These are phyloP conservation scores for Hedychridium roseum DNA, from an alignment of 2,888 invertebrate genomes.

Conservation along the genomic window DNA sequence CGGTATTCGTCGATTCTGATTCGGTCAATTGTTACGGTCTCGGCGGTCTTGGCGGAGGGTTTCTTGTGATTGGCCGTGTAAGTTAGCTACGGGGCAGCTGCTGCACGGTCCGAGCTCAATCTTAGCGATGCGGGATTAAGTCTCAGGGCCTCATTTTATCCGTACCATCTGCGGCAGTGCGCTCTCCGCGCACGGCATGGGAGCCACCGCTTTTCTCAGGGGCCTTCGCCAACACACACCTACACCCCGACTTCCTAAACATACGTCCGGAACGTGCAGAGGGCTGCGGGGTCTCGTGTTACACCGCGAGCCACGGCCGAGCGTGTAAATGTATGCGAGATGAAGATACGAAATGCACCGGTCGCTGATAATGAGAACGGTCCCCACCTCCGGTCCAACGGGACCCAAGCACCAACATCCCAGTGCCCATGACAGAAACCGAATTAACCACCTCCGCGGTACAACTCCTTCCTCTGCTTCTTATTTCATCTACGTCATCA, in stretches of 20 bases:
- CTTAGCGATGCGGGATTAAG: slow-evolving; percentile 18
- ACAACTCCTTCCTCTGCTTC: neutral
- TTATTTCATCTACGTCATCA: no score
- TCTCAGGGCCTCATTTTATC: slow-evolving; percentile 16
- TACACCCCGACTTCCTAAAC: neutral
- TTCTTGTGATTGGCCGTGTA: neutral
- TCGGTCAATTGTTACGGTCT: no score
- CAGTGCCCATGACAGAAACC: no score
- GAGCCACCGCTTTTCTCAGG: slow-evolving; percentile 10
- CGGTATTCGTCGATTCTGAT: no score
- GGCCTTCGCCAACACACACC: slow-evolving; percentile 3
- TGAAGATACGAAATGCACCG: slow-evolving; percentile 9
- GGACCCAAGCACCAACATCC: no score
- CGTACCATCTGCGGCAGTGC: slow-evolving; percentile 12
- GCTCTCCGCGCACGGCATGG: slow-evolving; percentile 6
- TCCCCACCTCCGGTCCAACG: no score
- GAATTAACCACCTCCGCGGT: no score
- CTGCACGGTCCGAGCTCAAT: neutral
- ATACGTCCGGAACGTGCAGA: neutral
- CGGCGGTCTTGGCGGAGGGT: no score
- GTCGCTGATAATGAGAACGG: slow-evolving; percentile 2
- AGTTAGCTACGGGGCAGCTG: neutral
- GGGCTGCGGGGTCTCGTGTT: neutral
- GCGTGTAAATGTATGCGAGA: no score
- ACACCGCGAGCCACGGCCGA: no score